A percentile compares a stretch with the other conserved stretches of the same genome.
Conservation (phyloP, 2,888 invertebrate genomes). For the Chesias legatella region DNA sequence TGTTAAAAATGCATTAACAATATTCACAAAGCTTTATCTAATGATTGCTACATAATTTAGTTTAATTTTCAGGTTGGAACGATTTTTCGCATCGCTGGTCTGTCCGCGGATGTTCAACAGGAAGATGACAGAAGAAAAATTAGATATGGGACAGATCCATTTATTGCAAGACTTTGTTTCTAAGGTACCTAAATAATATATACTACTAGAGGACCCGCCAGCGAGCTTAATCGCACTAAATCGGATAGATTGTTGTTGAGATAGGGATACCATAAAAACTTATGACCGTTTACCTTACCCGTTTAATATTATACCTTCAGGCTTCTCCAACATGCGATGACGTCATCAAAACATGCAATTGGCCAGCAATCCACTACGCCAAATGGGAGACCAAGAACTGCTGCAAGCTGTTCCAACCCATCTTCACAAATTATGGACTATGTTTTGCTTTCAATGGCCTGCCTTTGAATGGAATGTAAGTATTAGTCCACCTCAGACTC, state of each 20-base stretch:
- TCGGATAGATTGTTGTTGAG: too few species aligned
- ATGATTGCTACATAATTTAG: too few species aligned
- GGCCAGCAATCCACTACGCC: conserved; percentile 52
- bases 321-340: conserved; percentile 64
- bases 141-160: conserved; percentile 42
- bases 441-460: conserved; percentile 71
- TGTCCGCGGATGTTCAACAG: conserved; percentile 59
- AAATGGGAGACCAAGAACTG: conserved; percentile 58
- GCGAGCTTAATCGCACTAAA: too few species aligned
- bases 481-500: too few species aligned
- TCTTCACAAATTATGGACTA: conserved; percentile 67
- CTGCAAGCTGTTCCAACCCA: conserved; percentile 61
- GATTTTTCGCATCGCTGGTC: conserved; percentile 62
- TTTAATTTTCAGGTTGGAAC: conserved; percentile 43
- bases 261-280: too few species aligned
- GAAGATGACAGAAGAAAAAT: conserved; percentile 35
- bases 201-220: too few species aligned
- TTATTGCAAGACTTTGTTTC: conserved; percentile 55
- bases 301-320: conserved; percentile 32
- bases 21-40: too few species aligned
- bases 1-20: too few species aligned
- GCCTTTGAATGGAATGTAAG: conserved; percentile 68
- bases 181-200: conserved; percentile 46
- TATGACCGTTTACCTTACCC: too few species aligned
- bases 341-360: conserved; percentile 64